Evolutionary conservation across 2,113 vertebrate genomes (phyloP).

Genomic region (Hymenochirus boettgeri): DNA sequence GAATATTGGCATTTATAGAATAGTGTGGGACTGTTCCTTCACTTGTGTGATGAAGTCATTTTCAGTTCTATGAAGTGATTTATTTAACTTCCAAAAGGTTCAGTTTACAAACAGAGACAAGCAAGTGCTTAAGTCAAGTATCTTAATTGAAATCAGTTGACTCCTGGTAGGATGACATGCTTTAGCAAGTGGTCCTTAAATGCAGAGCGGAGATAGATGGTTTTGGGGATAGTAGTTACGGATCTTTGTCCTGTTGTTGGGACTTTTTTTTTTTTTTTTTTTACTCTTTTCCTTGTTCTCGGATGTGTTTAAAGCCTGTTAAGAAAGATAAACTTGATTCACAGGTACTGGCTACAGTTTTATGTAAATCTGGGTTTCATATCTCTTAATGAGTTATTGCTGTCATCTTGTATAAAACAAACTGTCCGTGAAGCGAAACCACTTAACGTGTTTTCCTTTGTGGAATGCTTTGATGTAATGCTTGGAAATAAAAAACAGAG

Average conservation of each 20-base stretch:
- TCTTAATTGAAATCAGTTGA: slow-evolving; percentile 41
- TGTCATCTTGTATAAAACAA: slow-evolving; percentile 10
- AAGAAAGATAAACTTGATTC: slow-evolving; percentile 12
- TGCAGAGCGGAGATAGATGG: slow-evolving; percentile 21
- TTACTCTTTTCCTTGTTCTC: background rate
- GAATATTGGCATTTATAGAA: too few relatives aligned
- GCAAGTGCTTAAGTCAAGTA: slow-evolving; percentile 30
- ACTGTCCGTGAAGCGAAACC: slow-evolving; percentile 13
- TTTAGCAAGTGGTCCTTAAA: slow-evolving; percentile 30
- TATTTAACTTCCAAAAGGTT: slow-evolving; percentile 1
- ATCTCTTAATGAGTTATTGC: slow-evolving; percentile 27
- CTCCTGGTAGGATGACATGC: slow-evolving; percentile 23
- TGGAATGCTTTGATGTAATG: slow-evolving; percentile 13
- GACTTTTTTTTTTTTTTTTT: too few relatives aligned
- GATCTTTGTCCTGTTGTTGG: slow-evolving; percentile 7
- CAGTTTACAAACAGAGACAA: slow-evolving; percentile 22
- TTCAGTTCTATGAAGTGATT: background rate
- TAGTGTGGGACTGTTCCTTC: too few relatives aligned
- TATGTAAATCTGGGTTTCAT: slow-evolving; percentile 21
- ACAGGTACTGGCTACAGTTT: slow-evolving; percentile 3
- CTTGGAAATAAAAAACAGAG: slow-evolving; percentile 8
- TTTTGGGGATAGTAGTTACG: background rate
- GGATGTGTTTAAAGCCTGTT: background rate
- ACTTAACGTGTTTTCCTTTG: slow-evolving; percentile 9
- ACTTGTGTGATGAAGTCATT: too few relatives aligned